Evolutionary conservation across 1,140 invertebrate genomes (phyloP).

Genomic region (Drosophila nigromelanica): DNA sequence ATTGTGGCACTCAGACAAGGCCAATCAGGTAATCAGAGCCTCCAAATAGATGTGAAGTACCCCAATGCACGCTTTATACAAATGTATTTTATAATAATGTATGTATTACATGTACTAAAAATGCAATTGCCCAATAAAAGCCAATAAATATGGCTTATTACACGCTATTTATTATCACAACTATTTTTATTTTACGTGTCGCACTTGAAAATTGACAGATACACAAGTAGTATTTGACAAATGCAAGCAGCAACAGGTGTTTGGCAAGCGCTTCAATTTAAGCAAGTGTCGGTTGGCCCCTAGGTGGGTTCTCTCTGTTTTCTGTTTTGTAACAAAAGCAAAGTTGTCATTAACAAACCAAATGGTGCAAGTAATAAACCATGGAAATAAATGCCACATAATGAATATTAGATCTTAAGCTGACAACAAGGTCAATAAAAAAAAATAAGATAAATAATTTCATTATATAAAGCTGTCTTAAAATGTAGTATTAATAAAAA

Average conservation of each 20-base stretch:
- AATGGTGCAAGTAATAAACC: constrained; percentile 31
- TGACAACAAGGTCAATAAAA: constrained; percentile 25
- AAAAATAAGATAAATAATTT: not conserved
- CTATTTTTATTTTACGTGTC: not conserved
- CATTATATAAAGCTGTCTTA: no score
- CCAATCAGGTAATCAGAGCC: constrained; percentile 57
- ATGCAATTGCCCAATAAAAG: not conserved
- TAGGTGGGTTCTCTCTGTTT: constrained; percentile 33
- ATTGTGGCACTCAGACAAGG: constrained; percentile 58
- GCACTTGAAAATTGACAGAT: constrained; percentile 31
- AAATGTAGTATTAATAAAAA: no score
- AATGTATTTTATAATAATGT: not conserved
- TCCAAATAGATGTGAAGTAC: constrained; percentile 54
- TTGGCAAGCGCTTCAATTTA: constrained; percentile 51
- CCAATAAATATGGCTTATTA: constrained; percentile 28
- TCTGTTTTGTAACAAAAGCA: constrained; percentile 52
- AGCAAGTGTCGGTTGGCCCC: constrained; percentile 55
- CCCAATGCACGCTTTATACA: not conserved
- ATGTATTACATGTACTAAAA: no score
- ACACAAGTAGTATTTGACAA: constrained; percentile 17
- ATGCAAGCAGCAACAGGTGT: constrained; percentile 50
- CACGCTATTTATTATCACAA: constrained; percentile 4
- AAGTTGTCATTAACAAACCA: constrained; percentile 55
- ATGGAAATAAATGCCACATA: constrained; percentile 17
- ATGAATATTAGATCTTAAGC: constrained; percentile 12